Conservation (phyloP, 2,797 vertebrate species). For the Tragopan temminckii region DNA sequence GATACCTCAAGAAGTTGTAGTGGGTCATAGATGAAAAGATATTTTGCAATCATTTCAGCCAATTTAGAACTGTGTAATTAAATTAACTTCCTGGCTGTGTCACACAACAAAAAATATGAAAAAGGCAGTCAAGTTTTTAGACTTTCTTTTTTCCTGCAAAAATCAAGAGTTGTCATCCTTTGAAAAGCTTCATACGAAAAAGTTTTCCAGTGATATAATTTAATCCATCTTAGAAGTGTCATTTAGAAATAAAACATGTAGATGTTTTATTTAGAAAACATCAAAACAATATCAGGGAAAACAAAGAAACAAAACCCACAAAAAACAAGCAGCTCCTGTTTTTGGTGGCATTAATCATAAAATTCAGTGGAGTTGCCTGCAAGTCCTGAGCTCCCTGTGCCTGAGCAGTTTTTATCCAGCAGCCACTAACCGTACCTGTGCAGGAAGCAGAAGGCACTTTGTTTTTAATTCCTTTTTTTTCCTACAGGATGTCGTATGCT, state of each 20-base stretch:
- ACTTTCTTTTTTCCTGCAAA: not conserved
- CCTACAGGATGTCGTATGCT: not conserved
- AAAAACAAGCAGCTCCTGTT: not conserved
- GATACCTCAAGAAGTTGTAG: not conserved
- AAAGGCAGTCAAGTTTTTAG: not conserved
- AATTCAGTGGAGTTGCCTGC: conserved; percentile 10
- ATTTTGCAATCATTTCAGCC: not conserved
- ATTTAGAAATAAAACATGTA: conserved; percentile 62
- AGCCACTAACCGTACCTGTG: not conserved
- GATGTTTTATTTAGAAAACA: conserved; percentile 63
- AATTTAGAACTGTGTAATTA: not conserved
- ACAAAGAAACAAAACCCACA: not conserved
- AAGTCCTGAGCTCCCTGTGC: not conserved
- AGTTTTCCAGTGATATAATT: conserved; percentile 45
- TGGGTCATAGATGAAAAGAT: not conserved
- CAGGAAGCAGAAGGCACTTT: not conserved
- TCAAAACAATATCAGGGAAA: not conserved
- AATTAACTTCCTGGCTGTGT: not conserved
- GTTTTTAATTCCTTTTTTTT: not conserved
- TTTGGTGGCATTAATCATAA: conserved; percentile 27
- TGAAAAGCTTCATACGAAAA: conserved; percentile 46
- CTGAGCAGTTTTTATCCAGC: not conserved
- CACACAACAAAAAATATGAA: not conserved
- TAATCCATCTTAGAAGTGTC: conserved; percentile 57
- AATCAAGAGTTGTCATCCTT: conserved; percentile 38